Percentiles rank a stretch among this genome's conserved stretches.
These are phyloP conservation scores for Ostrea edulis DNA, from an alignment of 1,140 invertebrate species.

Conservation along the genomic window DNA sequence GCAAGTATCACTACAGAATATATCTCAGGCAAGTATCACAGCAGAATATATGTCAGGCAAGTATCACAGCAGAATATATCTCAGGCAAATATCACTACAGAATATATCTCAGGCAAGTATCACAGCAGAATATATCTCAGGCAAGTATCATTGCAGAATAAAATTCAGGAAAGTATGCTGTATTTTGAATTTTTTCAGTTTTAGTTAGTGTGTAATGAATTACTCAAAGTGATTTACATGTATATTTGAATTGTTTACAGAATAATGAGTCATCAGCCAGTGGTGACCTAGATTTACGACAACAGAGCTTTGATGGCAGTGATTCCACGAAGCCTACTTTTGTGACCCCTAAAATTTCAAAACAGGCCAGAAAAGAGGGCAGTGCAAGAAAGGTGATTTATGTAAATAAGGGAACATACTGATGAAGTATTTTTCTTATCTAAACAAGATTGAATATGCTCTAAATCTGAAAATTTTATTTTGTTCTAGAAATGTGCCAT, in stretches of 20 bases:
- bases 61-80: slow-evolving; percentile 37
- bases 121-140: neutral
- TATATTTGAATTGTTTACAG: neutral
- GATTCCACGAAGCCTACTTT: slow-evolving; percentile 61
- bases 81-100: slow-evolving; percentile 33
- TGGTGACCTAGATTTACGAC: slow-evolving; percentile 34
- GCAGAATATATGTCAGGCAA: slow-evolving; percentile 28
- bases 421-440: too few species aligned
- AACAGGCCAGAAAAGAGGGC: slow-evolving; percentile 8
- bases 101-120: slow-evolving; percentile 2
- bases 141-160: neutral
- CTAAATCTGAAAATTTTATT: too few species aligned
- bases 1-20: slow-evolving; percentile 8
- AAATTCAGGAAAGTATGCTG: neutral
- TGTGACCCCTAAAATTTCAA: slow-evolving; percentile 68
- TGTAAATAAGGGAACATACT: neutral
- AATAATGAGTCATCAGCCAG: neutral
- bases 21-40: slow-evolving; percentile 1
- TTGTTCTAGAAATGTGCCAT: too few species aligned
- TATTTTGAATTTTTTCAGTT: neutral
- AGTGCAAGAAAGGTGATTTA: slow-evolving; percentile 18
- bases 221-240: neutral
- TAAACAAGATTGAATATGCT: too few species aligned
- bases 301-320: slow-evolving; percentile 54
- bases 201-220: neutral